A percentile compares a stretch with the other conserved stretches of the same genome.
phyloP scores from a whole-genome alignment of 2,888 invertebrate genomes.

The Rhamphomyia laevipes region DNA sequence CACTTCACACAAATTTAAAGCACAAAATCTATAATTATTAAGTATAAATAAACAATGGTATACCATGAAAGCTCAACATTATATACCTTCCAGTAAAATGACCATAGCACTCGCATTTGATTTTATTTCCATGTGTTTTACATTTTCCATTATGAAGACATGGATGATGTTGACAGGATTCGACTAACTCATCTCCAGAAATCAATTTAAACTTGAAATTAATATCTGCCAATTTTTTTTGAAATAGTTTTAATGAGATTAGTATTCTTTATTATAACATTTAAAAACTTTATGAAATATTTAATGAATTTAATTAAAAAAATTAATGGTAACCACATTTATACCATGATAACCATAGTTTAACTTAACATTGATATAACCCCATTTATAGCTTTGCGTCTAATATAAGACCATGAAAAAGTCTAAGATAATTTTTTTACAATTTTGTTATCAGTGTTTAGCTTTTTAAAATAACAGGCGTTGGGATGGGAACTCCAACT shows the following conservation, averaged over 20 bases:
- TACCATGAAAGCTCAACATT: neutral
- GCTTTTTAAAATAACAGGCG: too few relatives aligned
- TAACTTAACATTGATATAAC: too few relatives aligned
- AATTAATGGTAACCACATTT: too few relatives aligned
- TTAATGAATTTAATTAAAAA: too few relatives aligned
- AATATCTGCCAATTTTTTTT: slow-evolving; percentile 39
- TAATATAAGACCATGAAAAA: too few relatives aligned
- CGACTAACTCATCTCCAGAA: slow-evolving; percentile 47
- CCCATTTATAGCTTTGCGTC: too few relatives aligned
- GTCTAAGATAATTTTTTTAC: too few relatives aligned
- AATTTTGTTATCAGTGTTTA: too few relatives aligned
- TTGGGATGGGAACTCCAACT: too few relatives aligned
- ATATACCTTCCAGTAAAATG: slow-evolving; percentile 54
- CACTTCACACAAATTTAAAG: slow-evolving; percentile 61
- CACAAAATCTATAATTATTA: slow-evolving; percentile 48
- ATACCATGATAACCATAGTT: too few relatives aligned
- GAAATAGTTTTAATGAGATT: slow-evolving; percentile 17
- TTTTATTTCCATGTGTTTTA: slow-evolving; percentile 41
- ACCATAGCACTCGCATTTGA: slow-evolving; percentile 56
- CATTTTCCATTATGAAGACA: slow-evolving; percentile 62
- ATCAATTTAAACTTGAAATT: slow-evolving; percentile 53
- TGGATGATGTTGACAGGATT: slow-evolving; percentile 62
- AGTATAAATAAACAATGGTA: neutral
- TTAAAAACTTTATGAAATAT: too few relatives aligned
- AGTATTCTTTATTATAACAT: too few relatives aligned